Base-by-base conservation (phyloP, 2,113 vertebrate genomes). In the Syrrhaptes paradoxus region DNA sequence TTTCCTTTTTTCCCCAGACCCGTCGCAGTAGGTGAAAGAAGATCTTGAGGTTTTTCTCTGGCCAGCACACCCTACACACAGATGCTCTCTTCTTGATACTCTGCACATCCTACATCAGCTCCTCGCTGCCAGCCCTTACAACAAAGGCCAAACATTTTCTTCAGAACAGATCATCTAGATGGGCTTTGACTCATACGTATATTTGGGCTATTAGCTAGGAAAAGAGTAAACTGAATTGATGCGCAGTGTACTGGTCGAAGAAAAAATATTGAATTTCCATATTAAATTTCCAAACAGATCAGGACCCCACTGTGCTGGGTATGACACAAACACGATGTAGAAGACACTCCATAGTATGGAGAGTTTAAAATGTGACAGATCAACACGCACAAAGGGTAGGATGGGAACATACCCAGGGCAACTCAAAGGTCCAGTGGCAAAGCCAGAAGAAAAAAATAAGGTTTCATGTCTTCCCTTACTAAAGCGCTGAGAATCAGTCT, bases 231-330 rank as follows among this genome's bases (percentile, higher is more conserved):
- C 8, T 21, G 46, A 71, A 18, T 41, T 21, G 13, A 10, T 66
- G 57, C 4, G 2, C 13, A 61, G 28, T 4, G 12, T 51, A 24
- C 16, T 13, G 14, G 28, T 22, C 0, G 0, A 31, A 62, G 49
- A 63, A 20, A 67, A 83, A 76, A 71, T 70, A 71, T 21, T 36
- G 57, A 34, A 41, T 41, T 62, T 20, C 6, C 32, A 8, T 15
- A 26, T 38, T 74, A 71, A 16, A 55, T 59, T 66, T 67, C 48
- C 48, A 28, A 32, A 21, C 29, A 34, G 25, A 85, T 58, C 21
- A 52, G 43, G 36, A 71, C 46, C 25, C 38, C 2, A 1, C 36
- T 63, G 84, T 63, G 36, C n/a, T 68, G 54, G 9, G 3, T 41
- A 24, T 57, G 46, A 62, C 8, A 43, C 18, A 66, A 70, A 75